Percentiles rank a stretch among this genome's conserved stretches.
Conservation (phyloP, 2,888 invertebrate species). For the Hybos culiciformis region DNA sequence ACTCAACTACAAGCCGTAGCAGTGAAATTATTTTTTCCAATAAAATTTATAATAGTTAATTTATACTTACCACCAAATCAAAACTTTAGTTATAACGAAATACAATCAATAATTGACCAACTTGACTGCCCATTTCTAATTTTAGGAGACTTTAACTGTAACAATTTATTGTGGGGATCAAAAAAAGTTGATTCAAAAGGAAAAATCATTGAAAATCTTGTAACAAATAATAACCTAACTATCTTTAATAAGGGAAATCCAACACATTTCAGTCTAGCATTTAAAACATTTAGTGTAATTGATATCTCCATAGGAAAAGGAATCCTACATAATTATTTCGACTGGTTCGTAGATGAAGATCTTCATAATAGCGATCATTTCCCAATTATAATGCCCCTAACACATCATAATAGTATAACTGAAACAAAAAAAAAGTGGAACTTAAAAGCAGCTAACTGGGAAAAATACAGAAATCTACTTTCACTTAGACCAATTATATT, state of each 20-base stretch:
- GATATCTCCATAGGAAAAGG: not conserved
- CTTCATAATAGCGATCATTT: not conserved
- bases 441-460: not conserved
- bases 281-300: not conserved
- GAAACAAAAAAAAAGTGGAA: not conserved
- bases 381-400: not conserved
- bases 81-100: not conserved
- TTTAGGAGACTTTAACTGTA: conserved; percentile 8
- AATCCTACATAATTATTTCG: not conserved
- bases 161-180: conserved; percentile 5
- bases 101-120: conserved; percentile 3
- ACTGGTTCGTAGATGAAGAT: not conserved
- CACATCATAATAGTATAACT: too few species aligned
- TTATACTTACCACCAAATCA: not conserved
- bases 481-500: too few species aligned
- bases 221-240: not conserved
- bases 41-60: not conserved
- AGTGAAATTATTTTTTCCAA: not conserved
- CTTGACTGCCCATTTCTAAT: conserved; percentile 7
- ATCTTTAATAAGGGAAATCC: not conserved
- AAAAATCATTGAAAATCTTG: not conserved
- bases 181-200: conserved; percentile 2
- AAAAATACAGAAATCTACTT: not conserved
- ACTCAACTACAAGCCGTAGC: not conserved
- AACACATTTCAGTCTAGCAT: not conserved